A percentile compares a stretch with the other conserved stretches of the same genome.
Evolutionary conservation across 2,113 vertebrate species (phyloP).

Genomic region (Labeo rohita): DNA sequence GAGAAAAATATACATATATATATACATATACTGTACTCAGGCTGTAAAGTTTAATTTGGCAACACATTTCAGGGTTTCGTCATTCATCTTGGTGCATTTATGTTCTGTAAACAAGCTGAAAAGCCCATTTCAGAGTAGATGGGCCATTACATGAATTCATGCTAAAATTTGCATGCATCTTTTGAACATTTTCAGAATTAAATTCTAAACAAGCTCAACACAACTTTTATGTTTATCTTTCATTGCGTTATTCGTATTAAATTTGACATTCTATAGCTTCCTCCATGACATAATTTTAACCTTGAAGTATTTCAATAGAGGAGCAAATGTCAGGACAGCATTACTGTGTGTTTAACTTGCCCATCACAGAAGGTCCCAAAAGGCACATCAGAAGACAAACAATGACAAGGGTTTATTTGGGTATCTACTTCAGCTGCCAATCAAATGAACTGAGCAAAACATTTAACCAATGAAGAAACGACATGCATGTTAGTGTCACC

Average conservation of each 20-base stretch:
- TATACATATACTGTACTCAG: too few relatives aligned
- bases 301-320: constrained; percentile 29
- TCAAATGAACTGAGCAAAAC: constrained; percentile 36
- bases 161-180: not conserved
- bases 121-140: not conserved
- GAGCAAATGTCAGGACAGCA: not conserved
- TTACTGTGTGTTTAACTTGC: not conserved
- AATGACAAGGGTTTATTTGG: constrained; percentile 26
- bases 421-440: constrained; percentile 42
- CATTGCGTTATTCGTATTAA: not conserved
- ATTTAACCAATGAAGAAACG: constrained; percentile 25
- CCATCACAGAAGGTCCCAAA: constrained; percentile 46
- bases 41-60: too few relatives aligned
- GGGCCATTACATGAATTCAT: not conserved
- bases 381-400: constrained; percentile 31
- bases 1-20: not conserved
- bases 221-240: not conserved
- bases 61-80: too few relatives aligned
- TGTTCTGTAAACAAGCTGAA: not conserved
- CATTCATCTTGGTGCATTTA: not conserved
- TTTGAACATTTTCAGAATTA: not conserved
- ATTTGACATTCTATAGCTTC: not conserved
- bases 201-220: not conserved
- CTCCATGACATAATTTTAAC: not conserved
- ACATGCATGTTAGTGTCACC: not conserved